Evolutionary conservation across 2,888 invertebrate genomes (phyloP), one percentile per base, ranked within the genome.

Genomic region (Melanotus villosus): DNA sequence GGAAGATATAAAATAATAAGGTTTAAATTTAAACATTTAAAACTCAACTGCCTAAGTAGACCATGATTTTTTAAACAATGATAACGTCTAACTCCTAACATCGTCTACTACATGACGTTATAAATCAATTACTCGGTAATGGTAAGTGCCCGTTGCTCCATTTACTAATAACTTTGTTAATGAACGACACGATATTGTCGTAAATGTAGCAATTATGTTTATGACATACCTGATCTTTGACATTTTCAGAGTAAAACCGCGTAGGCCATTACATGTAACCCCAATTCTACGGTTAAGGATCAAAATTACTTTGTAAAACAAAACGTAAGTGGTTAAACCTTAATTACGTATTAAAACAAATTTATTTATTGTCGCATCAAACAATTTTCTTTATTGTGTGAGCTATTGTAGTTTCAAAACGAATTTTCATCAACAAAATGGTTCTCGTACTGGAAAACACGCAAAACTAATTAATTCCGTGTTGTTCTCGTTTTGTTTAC

Each of bases 391-490:
- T 43, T 19, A 43, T 16, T 19, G 50, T 14, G 2, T 14, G 14
- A 14, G 10, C 23, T 26, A 7, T 16, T 30, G 26, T 50, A 26
- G 50, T 30, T 50, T 30, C 10, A 6, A 26, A 50, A 26, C 9
- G 7, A 21, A n/a, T 43, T 43, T 43, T 9, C 16, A 19, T 43
- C 18, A 10, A 10, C 10, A 16, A 43, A 43, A 26, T 52, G 52
- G 26, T 16, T 32, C 32, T 32, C 52, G 10, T 26, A 9, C 34
- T 2, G 30, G 10, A 26, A 50, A 54, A 56, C 56, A 56, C 56
- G 56, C 56, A 36, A 38, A 56, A 38, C 56, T 56, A 56, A 56
- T 56, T 56, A 56, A 56, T 38, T 56, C 19, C 18, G 16, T 52
- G 52, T 52, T 52, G 34, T 36, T 38, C 26, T 56, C 19, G 56